Percentiles rank a stretch among this genome's conserved stretches.
Conservation (phyloP, 2,113 vertebrate species). For the Malurus alboscapulatus region DNA sequence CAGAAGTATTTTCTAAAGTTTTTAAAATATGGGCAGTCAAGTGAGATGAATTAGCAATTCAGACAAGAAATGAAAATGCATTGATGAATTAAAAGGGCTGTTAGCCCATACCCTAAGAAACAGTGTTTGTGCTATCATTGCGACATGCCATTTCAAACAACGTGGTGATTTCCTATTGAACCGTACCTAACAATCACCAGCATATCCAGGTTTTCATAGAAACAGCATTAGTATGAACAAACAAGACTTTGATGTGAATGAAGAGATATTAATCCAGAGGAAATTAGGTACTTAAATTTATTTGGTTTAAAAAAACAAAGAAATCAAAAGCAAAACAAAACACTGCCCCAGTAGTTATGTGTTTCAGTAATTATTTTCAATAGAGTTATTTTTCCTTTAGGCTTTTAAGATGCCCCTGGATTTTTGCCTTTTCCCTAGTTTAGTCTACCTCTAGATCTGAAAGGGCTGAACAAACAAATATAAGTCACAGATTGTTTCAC, state of each 20-base stretch:
- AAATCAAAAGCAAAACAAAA: neutral
- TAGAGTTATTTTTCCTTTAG: neutral
- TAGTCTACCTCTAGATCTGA: neutral
- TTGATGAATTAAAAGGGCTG: neutral
- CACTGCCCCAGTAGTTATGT: neutral
- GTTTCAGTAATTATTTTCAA: neutral
- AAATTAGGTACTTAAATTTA: neutral
- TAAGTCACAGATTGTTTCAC: neutral
- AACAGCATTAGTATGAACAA: neutral
- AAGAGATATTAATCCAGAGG: neutral
- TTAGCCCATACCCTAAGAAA: neutral
- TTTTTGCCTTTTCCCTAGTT: neutral
- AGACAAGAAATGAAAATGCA: neutral
- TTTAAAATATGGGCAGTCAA: neutral
- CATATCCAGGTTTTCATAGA: neutral
- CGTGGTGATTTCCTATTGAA: neutral
- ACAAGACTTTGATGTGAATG: neutral
- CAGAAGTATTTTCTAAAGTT: neutral
- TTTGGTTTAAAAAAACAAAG: neutral
- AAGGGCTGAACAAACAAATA: neutral
- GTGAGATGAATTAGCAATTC: neutral
- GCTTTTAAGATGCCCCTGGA: neutral
- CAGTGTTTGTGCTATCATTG: neutral
- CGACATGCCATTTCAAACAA: neutral
- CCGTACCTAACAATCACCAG: neutral